Conservation (phyloP, 53 echinoderm and acorn worm species). For the Arbacia lixula region DNA sequence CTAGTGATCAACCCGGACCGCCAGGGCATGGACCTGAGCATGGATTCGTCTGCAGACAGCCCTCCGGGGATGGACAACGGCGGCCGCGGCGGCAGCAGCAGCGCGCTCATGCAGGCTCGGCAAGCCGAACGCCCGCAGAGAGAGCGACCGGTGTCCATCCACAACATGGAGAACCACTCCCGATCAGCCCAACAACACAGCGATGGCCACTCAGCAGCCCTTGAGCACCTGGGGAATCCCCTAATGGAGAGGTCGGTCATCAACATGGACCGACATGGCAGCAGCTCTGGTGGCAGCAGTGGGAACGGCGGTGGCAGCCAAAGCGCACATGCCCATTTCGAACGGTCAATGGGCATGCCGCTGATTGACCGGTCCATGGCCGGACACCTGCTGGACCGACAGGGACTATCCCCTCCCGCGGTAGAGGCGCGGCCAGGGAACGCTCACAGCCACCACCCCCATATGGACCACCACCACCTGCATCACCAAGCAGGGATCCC, state of each 20-base stretch:
- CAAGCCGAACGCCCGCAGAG: slow-evolving; percentile 8
- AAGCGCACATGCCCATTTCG: slow-evolving; percentile 29
- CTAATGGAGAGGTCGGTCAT: slow-evolving; percentile 53
- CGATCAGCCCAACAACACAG: background rate
- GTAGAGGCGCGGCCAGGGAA: slow-evolving; percentile 12
- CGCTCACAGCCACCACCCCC: slow-evolving; percentile 8
- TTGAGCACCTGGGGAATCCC: slow-evolving; percentile 48
- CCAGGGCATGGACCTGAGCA: slow-evolving; percentile 42
- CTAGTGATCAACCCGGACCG: slow-evolving; percentile 49
- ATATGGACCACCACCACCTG: background rate
- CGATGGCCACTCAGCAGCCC: slow-evolving; percentile 1
- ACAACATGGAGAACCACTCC: slow-evolving; percentile 41
- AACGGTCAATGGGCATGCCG: slow-evolving; percentile 39
- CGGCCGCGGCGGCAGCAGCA: background rate
- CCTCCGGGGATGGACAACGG: slow-evolving; percentile 30
- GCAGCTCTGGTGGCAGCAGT: background rate
- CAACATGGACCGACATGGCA: slow-evolving; percentile 45
- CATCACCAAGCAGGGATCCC: slow-evolving; percentile 46
- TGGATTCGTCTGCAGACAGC: slow-evolving; percentile 42
- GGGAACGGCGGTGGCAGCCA: slow-evolving; percentile 24
- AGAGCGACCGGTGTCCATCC: slow-evolving; percentile 34
- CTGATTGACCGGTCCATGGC: slow-evolving; percentile 27
- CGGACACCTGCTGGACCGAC: slow-evolving; percentile 38
- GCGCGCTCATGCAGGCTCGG: slow-evolving; percentile 20
- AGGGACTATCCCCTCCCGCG: slow-evolving; percentile 38